Evolutionary conservation across 2,797 vertebrate species (phyloP).

Genomic region (Morelia viridis): DNA sequence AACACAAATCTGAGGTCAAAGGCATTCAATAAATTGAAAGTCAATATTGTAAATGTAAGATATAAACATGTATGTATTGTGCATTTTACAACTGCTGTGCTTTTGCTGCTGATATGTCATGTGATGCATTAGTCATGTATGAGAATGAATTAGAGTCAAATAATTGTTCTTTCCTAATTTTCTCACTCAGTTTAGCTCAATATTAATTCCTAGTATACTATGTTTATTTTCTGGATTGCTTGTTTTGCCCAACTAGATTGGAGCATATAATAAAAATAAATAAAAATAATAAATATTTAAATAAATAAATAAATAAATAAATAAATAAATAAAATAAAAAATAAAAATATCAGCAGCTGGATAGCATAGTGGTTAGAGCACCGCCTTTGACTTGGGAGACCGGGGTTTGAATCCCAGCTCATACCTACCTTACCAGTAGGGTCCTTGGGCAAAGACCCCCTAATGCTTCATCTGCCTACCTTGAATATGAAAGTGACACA

Average conservation of each 20-base stretch:
- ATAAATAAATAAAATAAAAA: too few relatives aligned
- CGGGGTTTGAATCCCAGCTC: too few relatives aligned
- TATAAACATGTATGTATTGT: not conserved
- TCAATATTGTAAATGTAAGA: not conserved
- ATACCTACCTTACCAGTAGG: too few relatives aligned
- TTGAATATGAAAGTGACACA: too few relatives aligned
- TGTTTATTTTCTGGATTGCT: not conserved
- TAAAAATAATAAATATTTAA: too few relatives aligned
- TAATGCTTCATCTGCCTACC: too few relatives aligned
- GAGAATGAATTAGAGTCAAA: not conserved
- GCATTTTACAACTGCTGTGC: not conserved
- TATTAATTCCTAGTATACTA: not conserved
- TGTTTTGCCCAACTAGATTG: not conserved
- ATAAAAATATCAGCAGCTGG: too few relatives aligned
- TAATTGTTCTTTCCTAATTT: conserved; percentile 6
- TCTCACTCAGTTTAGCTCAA: conserved; percentile 1
- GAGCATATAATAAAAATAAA: not conserved
- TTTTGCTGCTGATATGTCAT: not conserved
- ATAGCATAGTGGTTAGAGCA: too few relatives aligned
- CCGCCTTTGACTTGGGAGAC: too few relatives aligned
- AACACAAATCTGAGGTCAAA: not conserved
- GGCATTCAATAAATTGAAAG: not conserved
- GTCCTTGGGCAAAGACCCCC: too few relatives aligned
- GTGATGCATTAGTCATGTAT: not conserved
- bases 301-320: too few relatives aligned